Evolutionary conservation across 2,113 vertebrate species (phyloP).

Genomic region (Alouatta palliata): DNA sequence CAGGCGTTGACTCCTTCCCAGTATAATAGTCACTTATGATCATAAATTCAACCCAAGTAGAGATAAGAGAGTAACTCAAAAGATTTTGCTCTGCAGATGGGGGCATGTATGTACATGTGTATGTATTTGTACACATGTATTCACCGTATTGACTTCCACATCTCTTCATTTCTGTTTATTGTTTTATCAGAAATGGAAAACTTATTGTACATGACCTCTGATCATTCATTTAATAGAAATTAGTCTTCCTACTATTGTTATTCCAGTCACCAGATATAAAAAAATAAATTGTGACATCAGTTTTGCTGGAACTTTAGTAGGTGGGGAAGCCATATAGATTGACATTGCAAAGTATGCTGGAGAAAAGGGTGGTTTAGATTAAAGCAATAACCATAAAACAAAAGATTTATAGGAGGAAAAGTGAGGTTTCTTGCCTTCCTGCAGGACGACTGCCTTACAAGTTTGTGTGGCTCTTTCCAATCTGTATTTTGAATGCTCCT

Average conservation of each 20-base stretch:
- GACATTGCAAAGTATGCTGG: not conserved
- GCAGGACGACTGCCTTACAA: not conserved
- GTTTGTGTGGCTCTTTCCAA: not conserved
- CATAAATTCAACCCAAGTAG: not conserved
- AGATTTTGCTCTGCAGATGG: not conserved
- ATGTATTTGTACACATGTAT: fast-evolving
- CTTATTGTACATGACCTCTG: not conserved
- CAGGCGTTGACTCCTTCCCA: not conserved
- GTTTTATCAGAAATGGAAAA: not conserved
- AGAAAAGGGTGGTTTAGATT: not conserved
- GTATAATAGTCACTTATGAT: not conserved
- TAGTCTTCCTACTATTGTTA: not conserved
- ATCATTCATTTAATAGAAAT: not conserved
- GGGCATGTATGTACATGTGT: not conserved
- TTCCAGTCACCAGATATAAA: not conserved
- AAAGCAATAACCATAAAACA: not conserved
- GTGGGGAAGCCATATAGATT: not conserved
- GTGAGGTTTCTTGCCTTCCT: not conserved
- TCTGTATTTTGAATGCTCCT: not conserved
- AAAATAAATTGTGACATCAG: not conserved
- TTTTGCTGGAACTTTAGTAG: not conserved
- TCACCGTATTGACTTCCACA: not conserved
- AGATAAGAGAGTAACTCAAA: not conserved
- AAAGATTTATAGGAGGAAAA: not conserved
- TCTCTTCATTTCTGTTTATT: not conserved